These are phyloP conservation scores for Hepsetus odoe DNA, from an alignment of 2,113 vertebrate genomes.

Conservation along the genomic window DNA sequence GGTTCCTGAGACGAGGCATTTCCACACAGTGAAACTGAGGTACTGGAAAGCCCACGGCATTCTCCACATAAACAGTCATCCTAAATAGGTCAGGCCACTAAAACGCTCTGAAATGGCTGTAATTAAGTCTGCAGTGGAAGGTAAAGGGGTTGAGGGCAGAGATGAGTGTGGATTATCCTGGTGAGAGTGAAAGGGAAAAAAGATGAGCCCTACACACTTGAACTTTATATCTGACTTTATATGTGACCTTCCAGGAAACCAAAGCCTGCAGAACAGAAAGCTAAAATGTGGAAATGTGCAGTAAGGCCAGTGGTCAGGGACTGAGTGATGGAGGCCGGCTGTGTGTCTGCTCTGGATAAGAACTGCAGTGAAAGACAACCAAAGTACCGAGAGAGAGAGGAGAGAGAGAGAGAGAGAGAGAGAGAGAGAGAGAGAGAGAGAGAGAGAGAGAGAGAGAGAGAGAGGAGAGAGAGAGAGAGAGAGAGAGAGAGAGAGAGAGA, in stretches of 20 bases:
- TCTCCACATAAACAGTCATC: conserved; percentile 18
- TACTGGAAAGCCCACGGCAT: neutral
- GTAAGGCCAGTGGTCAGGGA: neutral
- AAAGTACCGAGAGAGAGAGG: too few species aligned
- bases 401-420: too few species aligned
- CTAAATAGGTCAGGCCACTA: conserved; percentile 49
- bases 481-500: neutral
- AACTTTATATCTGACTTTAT: neutral
- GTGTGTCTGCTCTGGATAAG: conserved; percentile 54
- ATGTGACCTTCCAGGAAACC: too few species aligned
- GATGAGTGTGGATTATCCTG: conserved; percentile 1
- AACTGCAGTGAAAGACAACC: conserved; percentile 48
- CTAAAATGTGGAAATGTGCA: neutral
- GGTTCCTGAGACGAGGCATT: conserved; percentile 19
- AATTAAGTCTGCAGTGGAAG: conserved; percentile 37
- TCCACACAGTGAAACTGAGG: conserved; percentile 10
- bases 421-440: too few species aligned
- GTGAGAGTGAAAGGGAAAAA: neutral
- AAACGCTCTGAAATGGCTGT: conserved; percentile 37
- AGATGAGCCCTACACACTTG: neutral
- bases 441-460: conserved; percentile 60
- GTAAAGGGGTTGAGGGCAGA: neutral
- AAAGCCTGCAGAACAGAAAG: too few species aligned
- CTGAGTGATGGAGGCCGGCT: conserved; percentile 11
- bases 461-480: neutral